Evolutionary conservation across 2,888 invertebrate genomes (phyloP), one percentile per base, ranked within the genome.

Genomic region (Tachina fera): DNA sequence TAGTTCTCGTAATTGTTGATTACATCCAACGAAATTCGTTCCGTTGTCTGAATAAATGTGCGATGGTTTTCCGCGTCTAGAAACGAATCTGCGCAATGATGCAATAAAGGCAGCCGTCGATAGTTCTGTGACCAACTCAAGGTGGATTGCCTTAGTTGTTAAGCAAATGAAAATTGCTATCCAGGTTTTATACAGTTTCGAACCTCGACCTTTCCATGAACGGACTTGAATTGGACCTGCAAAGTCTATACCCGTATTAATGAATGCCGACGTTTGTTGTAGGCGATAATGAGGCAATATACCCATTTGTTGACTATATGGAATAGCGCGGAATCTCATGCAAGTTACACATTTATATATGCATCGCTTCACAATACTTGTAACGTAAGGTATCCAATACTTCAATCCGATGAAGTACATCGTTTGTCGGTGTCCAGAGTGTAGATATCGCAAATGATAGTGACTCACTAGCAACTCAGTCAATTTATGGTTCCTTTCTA

Each of bases 81-180:
- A 76, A 0, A 87, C 79, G 56, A 91, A 91, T 5, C 90, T 83
- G 2, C 88, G 83, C 22, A 90, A 84, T 3, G 89, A 82, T 4
- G 89, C 89, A 10, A 90, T 67, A 68, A 91, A 90, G 0, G 87
- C 87, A 8, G 88, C 84, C 0, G 89, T 88, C 3, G 89, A 84
- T 10, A 90, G 72, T 1, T 88, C 79, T 11, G 75, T 72, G 0
- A 83, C 82, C 16, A 86, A 41, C 67, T 90, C 90, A 22, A 91
- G 47, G 49, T 90, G 89, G 4, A 89, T 56, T 0, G 90, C 90
- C 65, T 89, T 90, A 0, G 89, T 89, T 0, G 87, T 77, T 60
- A 88, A 83, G 70, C 89, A 90, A 3, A 90, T 74, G 76, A 88
- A 90, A 11, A 89, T 11, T 9, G 87, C 84, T 49, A 90, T 81